Base-by-base conservation (phyloP, 2,888 invertebrate genomes). In the Sminthurinus aureus region DNA sequence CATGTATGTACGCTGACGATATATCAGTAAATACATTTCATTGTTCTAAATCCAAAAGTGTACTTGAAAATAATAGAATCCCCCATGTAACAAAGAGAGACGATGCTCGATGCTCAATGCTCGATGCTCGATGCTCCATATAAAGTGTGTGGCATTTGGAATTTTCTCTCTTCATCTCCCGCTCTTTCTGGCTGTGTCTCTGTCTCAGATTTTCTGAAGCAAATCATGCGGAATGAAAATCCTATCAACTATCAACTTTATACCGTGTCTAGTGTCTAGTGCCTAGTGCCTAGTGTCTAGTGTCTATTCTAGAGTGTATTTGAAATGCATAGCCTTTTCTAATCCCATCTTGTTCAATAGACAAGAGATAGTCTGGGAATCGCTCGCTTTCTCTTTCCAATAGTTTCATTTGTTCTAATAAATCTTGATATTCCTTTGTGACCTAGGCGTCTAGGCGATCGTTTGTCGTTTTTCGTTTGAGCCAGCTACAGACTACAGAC, bases 301-400 rank as follows among this genome's bases (percentile, higher is more conserved):
- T 6, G 6, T 4, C 38, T 38, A 4, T 38, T 6, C 38, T 6
- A n/a, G n/a, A n/a, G 38, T 38, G 38, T 58, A 81, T 85, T 87
- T 86, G 85, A 87, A 87, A 87, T 87, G 86, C 87, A 87, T 87
- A 85, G 87, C 84, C 80, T 81, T 81, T 87, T 85, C 86, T 87
- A 87, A 87, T 87, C 87, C 86, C 82, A 87, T 87, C 87, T 86
- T 82, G 83, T 83, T 83, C 67, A 58, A 64, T 78, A 26, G 71
- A 58, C 20, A 52, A 38, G 38, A 38, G 38, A 38, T 38, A 1
- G 38, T 38, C n/a, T n/a, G n/a, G n/a, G n/a, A n/a, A n/a, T 38
- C 78, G 22, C 38, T 38, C 58, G 4, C 2, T 15, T 58, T 58
- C 15, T 58, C 20, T 85, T 82, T 82, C 83, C 85, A 86, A 84